Evolutionary conservation across 2,888 invertebrate species (phyloP), one percentile per base, ranked within the genome.

Genomic region (Spilosoma lubricipeda): DNA sequence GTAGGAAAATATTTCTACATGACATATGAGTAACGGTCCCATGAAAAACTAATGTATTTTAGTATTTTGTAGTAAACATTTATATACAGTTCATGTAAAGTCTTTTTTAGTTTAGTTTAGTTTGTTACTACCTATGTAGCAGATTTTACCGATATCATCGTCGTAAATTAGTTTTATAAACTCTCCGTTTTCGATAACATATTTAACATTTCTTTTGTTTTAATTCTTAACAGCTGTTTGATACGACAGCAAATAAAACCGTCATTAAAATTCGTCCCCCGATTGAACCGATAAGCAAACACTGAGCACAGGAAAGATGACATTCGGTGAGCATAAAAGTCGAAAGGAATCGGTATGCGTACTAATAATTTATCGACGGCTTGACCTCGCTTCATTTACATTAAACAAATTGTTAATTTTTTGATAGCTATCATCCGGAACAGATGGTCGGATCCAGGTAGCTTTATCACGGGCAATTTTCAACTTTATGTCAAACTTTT

Each of bases 401-500:
- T 95, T 95, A 95, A 95, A 95, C 95, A 95, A 95, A 95, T 95
- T 95, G 95, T 95, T 95, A 95, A 95, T 95, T 95, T 95, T 94
- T 94, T 91, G 95, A 95, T 95, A 95, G 91, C 93, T 91, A 95
- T 95, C 95, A 90, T 93, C 93, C 91, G 93, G 91, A 94, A 95
- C 95, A 95, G 94, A 94, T 95, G 95, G 94, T 87, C 82, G 79
- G 79, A 86, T 86, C 84, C 87, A 86, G 82, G 85, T 78, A 85
- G 78, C 71, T 73, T 42, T 18, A 52, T 36, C 7, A 27, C 74
- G 76, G 48, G 23, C 48, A 1, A 91, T 77, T 86, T 76, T 81
- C n/a, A 77, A 82, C 86, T 82, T 71, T 90, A 82, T 0, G 0
- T 0, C 3, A 4, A 0, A 0, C 0, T 2, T 68, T 4, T 23